Percentiles rank a stretch among this genome's conserved stretches.
phyloP scores from a whole-genome alignment of 2,113 vertebrate genomes.

The Myotis davidii region DNA sequence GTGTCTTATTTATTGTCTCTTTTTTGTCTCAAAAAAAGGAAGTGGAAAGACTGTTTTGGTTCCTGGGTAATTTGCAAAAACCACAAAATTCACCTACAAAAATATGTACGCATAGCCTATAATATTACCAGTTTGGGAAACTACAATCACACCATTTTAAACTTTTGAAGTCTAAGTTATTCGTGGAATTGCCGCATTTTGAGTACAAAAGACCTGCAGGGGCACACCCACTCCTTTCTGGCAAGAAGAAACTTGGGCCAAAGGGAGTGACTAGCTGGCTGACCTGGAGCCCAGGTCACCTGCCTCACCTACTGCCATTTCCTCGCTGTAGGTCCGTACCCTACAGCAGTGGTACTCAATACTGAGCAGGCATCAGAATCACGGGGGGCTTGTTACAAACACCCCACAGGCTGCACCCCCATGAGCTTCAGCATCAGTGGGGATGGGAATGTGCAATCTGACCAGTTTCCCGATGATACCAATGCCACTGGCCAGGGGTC shows the following conservation, averaged over 20 bases:
- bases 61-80: constrained; percentile 67
- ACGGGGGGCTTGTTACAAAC: not conserved
- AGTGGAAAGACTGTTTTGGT: not conserved
- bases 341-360: not conserved
- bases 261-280: not conserved
- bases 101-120: constrained; percentile 55
- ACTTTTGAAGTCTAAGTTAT: constrained; percentile 35
- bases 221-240: not conserved
- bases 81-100: constrained; percentile 69
- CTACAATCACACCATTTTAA: constrained; percentile 56
- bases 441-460: not conserved
- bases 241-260: too few relatives aligned
- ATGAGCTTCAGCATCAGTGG: not conserved
- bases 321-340: not conserved
- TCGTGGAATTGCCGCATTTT: not conserved
- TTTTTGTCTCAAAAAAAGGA: not conserved
- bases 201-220: not conserved
- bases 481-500: not conserved
- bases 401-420: not conserved
- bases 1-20: constrained; percentile 39
- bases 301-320: not conserved
- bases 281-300: not conserved
- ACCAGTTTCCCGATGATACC: not conserved
- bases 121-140: constrained; percentile 55
- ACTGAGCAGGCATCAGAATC: not conserved